Conservation (phyloP, 2,797 vertebrate species). For the Lophius americanus region DNA sequence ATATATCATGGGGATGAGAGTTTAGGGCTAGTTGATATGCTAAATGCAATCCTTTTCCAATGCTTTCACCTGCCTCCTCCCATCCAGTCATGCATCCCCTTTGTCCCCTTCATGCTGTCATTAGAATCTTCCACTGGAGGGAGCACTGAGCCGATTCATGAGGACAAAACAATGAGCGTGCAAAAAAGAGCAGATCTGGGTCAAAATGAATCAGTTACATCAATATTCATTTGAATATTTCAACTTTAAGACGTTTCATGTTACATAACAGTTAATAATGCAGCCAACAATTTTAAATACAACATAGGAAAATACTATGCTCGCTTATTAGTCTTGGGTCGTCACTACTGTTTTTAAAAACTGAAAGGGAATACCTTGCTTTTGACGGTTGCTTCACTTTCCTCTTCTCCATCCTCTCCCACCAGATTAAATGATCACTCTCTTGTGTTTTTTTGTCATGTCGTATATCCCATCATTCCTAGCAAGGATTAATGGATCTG, state of each 20-base stretch:
- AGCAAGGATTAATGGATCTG: constrained; percentile 66
- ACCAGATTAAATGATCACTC: constrained; percentile 60
- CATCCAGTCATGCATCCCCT: neutral
- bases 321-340: neutral
- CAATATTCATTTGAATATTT: too few relatives aligned
- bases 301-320: neutral
- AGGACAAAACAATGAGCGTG: neutral
- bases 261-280: neutral
- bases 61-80: neutral
- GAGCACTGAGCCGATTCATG: constrained; percentile 32
- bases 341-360: neutral
- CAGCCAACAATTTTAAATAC: neutral
- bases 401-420: constrained; percentile 31
- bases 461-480: constrained; percentile 41
- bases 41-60: neutral
- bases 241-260: too few relatives aligned
- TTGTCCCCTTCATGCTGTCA: constrained; percentile 24
- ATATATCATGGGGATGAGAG: too few relatives aligned
- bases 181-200: neutral
- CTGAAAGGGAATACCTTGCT: neutral
- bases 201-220: neutral
- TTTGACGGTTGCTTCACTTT: neutral
- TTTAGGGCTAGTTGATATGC: too few relatives aligned
- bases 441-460: constrained; percentile 12
- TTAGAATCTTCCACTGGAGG: constrained; percentile 57